These are phyloP conservation scores for Flabesymbios commensalis DNA, from an alignment of 2,888 invertebrate genomes.

Conservation along the genomic window DNA sequence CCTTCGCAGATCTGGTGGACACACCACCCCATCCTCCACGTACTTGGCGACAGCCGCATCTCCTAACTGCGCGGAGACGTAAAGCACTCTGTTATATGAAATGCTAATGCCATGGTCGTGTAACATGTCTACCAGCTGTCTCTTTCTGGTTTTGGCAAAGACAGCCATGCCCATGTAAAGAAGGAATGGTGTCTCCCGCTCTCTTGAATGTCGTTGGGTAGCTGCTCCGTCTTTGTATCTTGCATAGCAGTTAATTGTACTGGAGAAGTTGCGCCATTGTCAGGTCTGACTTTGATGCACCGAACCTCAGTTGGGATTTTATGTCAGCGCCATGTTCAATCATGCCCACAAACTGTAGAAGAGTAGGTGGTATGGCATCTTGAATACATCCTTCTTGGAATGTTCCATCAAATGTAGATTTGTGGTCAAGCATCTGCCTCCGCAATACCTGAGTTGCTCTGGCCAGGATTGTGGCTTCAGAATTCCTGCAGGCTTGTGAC, in stretches of 20 bases:
- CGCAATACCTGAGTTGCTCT: constrained; percentile 36
- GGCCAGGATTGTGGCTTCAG: constrained; percentile 33
- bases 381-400: constrained; percentile 25
- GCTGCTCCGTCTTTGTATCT: constrained; percentile 13
- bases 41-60: constrained; percentile 20
- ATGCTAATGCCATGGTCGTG: constrained; percentile 33
- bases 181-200: constrained; percentile 25
- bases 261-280: constrained; percentile 25
- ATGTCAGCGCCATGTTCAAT: constrained; percentile 23
- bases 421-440: constrained; percentile 24
- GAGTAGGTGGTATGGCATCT: constrained; percentile 17
- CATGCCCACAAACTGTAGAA: constrained; percentile 21
- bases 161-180: constrained; percentile 30
- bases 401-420: constrained; percentile 19
- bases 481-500: not conserved
- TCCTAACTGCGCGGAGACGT: constrained; percentile 32
- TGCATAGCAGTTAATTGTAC: constrained; percentile 21
- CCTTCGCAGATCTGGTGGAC: constrained; percentile 20
- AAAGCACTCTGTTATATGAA: constrained; percentile 37
- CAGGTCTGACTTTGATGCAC: constrained; percentile 19
- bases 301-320: constrained; percentile 21
- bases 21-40: constrained; percentile 19
- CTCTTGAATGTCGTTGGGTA: constrained; percentile 14
- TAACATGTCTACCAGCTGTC: constrained; percentile 26
- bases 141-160: constrained; percentile 34